Conservation (phyloP, 2,888 invertebrate genomes). For the Ctenicera cuprea region DNA sequence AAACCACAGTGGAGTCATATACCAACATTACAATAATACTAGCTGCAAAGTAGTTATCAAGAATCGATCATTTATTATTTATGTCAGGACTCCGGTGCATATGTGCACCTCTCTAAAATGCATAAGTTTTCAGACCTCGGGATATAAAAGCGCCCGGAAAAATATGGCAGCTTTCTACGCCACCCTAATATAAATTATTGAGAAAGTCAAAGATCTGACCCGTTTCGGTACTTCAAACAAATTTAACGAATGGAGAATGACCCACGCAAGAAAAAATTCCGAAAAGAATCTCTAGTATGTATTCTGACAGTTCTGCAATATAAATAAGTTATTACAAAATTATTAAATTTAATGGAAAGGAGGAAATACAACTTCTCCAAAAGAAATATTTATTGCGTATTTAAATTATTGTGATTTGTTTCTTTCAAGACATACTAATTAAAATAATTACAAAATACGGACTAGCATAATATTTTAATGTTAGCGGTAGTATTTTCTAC, state of each 20-base stretch:
- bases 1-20: no score
- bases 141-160: neutral
- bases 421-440: neutral
- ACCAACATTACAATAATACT: neutral
- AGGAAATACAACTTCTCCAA: no score
- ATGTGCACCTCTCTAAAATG: slow-evolving; percentile 18
- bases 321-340: slow-evolving; percentile 4
- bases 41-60: neutral
- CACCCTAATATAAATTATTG: neutral
- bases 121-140: neutral
- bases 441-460: neutral
- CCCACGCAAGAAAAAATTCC: neutral
- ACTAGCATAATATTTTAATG: neutral
- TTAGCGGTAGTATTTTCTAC: no score
- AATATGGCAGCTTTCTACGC: neutral
- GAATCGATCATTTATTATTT: slow-evolving; percentile 5
- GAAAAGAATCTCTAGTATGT: neutral
- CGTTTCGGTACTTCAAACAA: slow-evolving; percentile 9
- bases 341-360: slow-evolving; percentile 2
- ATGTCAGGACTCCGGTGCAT: neutral
- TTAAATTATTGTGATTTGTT: neutral
- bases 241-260: slow-evolving; percentile 8
- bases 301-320: neutral
- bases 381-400: no score
- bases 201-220: slow-evolving; percentile 7